Base-by-base conservation (phyloP, 2,888 invertebrate species). In the Lepidochitona cinerea region DNA sequence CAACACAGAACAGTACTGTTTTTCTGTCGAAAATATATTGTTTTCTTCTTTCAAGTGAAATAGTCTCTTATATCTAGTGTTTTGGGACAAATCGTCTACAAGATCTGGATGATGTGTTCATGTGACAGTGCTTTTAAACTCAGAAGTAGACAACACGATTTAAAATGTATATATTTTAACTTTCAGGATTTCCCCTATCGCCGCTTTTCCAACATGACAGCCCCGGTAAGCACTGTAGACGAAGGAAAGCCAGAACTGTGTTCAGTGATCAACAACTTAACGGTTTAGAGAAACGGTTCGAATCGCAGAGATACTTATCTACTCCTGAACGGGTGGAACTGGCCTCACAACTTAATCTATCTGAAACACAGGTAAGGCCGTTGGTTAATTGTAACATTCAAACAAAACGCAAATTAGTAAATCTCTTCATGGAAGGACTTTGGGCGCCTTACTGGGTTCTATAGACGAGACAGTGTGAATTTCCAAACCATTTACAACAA, bases 241-340 rank as follows among this genome's bases (percentile, higher is more conserved):
- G 99, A 85, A 92, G 99, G 84, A 99, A 99, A 92, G 99, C 99
- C 0, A 92, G 99, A 79, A 99, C 99, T 0, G 99, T 95, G 32
- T 94, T 94, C 89, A 93, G 93, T 73, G 94, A 94, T 85, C 93
- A 93, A 79, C 93, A 93, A 84, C 89, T 93, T 53, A 93, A 89
- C 91, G 98, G 98, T 66, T 92, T 98, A 81, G 98, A 98, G 89
- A 97, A 97, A 86, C 93, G 98, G 67, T 98, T 98, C 91, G 97
- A 97, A 87, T 94, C 96, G 0, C 98, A 98, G 90, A 93, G 97
- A 74, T 98, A 98, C 92, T 93, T 98, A 1, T 97, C 97, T 26
- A 98, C 98, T 0, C 98, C 98, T 0, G 98, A 98, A 90, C 92
- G 98, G 6, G 97, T 98, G 14, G 98, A 98, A 90, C 92, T 98